A percentile compares a stretch with the other conserved stretches of the same genome.
These are phyloP conservation scores for Crypturellus undulatus DNA, from an alignment of 2,113 vertebrate species.

Conservation along the genomic window DNA sequence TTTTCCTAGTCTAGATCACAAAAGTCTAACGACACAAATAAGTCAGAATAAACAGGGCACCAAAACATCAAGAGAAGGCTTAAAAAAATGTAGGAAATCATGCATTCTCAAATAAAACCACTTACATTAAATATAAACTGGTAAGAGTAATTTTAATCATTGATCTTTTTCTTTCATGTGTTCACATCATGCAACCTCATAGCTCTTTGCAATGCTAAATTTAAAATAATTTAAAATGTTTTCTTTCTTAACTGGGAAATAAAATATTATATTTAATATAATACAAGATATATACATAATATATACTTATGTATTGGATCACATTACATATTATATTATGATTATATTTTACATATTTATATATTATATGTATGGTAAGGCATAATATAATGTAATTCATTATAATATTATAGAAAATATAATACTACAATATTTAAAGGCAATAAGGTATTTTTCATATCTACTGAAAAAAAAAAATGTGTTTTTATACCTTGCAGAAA, in stretches of 20 bases:
- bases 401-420: too few relatives aligned
- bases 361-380: too few relatives aligned
- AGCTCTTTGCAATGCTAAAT: background rate
- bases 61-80: background rate
- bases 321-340: too few relatives aligned
- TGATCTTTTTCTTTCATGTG: background rate
- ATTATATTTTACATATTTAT: too few relatives aligned
- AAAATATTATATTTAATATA: background rate
- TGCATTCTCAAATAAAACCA: background rate
- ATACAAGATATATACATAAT: too few relatives aligned
- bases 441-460: background rate
- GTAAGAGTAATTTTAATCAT: background rate
- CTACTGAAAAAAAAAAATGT: background rate
- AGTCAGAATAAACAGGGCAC: background rate
- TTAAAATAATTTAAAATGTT: background rate
- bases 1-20: conserved; percentile 18
- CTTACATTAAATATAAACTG: background rate
- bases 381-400: too few relatives aligned
- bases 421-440: background rate
- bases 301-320: too few relatives aligned
- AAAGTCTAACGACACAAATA: background rate
- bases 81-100: background rate
- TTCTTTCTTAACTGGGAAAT: background rate
- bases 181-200: background rate
- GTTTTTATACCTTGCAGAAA: background rate